Conservation (phyloP, 2,888 invertebrate species). For the Scaptomyza tumidula region DNA sequence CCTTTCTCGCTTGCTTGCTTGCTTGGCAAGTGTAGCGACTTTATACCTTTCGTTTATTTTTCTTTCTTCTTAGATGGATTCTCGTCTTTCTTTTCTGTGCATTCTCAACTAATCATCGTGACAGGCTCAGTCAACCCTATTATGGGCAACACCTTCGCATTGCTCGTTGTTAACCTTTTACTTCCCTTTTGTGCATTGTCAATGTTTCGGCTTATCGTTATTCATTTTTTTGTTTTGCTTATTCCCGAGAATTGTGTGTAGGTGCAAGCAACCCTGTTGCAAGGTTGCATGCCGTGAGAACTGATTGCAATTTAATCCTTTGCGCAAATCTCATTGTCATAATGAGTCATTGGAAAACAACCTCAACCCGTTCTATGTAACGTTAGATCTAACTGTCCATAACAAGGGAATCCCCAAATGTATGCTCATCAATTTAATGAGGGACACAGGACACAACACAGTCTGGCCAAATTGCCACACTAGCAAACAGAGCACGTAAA, state of each 20-base stretch:
- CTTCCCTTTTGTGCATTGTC: conserved; percentile 53
- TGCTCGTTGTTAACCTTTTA: conserved; percentile 63
- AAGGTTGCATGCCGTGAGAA: conserved; percentile 72
- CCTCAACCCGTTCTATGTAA: conserved; percentile 26
- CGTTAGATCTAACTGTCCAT: conserved; percentile 21
- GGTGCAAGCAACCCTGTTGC: conserved; percentile 31
- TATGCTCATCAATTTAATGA: conserved; percentile 66
- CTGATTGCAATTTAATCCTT: conserved; percentile 66
- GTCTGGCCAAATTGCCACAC: conserved; percentile 49
- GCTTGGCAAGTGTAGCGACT: conserved; percentile 56
- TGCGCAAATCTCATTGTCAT: conserved; percentile 47
- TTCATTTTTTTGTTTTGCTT: conserved; percentile 24
- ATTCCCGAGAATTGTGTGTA: conserved; percentile 43
- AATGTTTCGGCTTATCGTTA: conserved; percentile 40
- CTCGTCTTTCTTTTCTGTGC: conserved; percentile 4
- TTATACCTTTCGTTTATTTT: conserved; percentile 24
- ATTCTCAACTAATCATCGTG: conserved; percentile 55
- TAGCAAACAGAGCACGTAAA: conserved; percentile 52
- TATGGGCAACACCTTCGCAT: conserved; percentile 59
- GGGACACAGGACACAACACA: conserved; percentile 32
- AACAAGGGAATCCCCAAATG: conserved; percentile 72
- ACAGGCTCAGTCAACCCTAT: conserved; percentile 57
- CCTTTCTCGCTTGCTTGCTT: conserved; percentile 23
- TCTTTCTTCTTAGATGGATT: background rate
- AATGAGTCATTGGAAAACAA: conserved; percentile 35